Conservation (phyloP, 2,888 invertebrate species). For the Yponomeuta sedellus region DNA sequence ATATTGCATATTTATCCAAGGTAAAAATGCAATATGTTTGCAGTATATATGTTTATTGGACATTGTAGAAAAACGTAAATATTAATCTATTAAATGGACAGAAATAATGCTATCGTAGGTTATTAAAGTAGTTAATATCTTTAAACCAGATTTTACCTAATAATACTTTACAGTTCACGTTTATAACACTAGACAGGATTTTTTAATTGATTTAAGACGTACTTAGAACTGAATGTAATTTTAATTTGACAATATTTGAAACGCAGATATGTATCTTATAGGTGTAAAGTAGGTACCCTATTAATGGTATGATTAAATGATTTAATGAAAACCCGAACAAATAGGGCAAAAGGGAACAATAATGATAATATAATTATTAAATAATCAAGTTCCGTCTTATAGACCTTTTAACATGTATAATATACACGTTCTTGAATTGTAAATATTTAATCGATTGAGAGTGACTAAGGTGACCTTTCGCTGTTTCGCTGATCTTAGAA, state of each 20-base stretch:
- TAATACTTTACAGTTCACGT: conserved; percentile 57
- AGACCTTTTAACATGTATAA: not conserved
- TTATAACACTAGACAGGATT: conserved; percentile 24
- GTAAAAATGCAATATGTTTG: not conserved
- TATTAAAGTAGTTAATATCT: not conserved
- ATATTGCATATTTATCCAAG: not conserved
- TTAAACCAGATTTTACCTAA: conserved; percentile 28
- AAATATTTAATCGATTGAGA: not conserved
- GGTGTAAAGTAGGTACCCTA: conserved; percentile 1
- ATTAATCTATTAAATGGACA: not conserved
- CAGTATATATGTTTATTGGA: not conserved
- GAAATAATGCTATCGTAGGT: not conserved
- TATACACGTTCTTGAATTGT: not conserved
- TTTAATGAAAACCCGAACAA: conserved; percentile 4
- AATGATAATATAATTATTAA: not conserved
- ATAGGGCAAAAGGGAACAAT: not conserved
- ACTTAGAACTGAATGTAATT: conserved; percentile 12
- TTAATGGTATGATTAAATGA: not conserved
- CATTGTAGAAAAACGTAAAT: not conserved
- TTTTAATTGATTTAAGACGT: conserved; percentile 24
- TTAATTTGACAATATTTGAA: conserved; percentile 52
- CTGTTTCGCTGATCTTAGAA: too few species aligned
- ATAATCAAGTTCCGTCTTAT: not conserved
- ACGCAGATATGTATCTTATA: conserved; percentile 65
- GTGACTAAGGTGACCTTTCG: too few species aligned